phyloP scores from a whole-genome alignment of 92 coral and sea anemone species.

The Paragorgia papillata region DNA sequence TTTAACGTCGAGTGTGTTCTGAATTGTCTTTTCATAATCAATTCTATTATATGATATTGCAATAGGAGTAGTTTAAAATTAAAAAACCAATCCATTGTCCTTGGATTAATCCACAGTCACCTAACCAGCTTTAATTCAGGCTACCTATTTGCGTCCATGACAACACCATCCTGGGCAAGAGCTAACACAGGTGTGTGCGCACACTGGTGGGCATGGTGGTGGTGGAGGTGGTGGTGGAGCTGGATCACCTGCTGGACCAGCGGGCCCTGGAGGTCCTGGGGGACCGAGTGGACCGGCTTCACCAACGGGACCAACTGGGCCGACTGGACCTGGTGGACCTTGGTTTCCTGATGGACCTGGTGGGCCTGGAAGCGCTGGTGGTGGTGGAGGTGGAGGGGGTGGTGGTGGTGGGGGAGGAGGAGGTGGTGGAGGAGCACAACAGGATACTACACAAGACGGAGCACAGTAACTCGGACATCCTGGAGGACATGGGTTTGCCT shows the following conservation, averaged over 20 bases:
- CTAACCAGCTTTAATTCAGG: constrained; percentile 3
- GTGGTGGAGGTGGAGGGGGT: constrained; percentile 99
- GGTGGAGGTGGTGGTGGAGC: constrained; percentile 99
- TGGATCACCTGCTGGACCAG: constrained; percentile 99
- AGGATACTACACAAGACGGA: constrained; percentile 93
- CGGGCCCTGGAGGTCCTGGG: constrained; percentile 98
- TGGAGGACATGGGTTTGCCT: constrained; percentile 98
- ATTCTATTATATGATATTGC: no score
- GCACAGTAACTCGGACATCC: constrained; percentile 94
- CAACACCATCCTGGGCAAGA: constrained; percentile 92
- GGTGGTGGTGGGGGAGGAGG: constrained; percentile 99
- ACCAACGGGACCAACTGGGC: constrained; percentile 99
- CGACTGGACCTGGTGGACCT: constrained; percentile 99
- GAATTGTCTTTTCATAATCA: neutral
- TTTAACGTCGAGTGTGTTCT: neutral
- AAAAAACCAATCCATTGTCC: constrained; percentile 12
- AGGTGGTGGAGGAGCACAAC: constrained; percentile 99
- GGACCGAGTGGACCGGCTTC: constrained; percentile 99
- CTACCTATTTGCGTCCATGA: constrained; percentile 78
- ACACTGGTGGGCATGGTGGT: constrained; percentile 99
- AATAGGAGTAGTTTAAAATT: neutral
- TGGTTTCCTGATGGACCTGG: constrained; percentile 98
- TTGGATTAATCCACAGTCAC: constrained; percentile 9
- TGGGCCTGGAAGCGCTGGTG: constrained; percentile 99
- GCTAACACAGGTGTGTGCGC: constrained; percentile 98